A percentile compares a stretch with the other conserved stretches of the same genome.
Conservation (phyloP, 2,888 invertebrate species). For the Diarsia brunnea region DNA sequence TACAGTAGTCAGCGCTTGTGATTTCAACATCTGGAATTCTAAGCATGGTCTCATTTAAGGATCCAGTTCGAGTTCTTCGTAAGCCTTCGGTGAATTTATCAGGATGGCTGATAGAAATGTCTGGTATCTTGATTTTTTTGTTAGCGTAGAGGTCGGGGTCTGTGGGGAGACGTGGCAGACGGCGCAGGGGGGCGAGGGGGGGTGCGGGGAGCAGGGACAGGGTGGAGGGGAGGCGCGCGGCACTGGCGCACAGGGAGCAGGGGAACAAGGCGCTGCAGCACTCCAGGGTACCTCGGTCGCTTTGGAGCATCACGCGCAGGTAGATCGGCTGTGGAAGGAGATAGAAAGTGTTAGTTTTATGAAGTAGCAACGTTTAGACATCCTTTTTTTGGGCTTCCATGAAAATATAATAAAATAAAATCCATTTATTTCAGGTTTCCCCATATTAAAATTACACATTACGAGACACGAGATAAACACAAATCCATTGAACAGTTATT, state of each 20-base stretch:
- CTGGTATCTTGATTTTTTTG: constrained; percentile 65
- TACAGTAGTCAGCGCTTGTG: constrained; percentile 87
- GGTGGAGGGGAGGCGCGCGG: constrained; percentile 68
- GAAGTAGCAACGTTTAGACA: neutral
- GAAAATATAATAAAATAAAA: too few species aligned
- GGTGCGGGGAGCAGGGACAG: constrained; percentile 53
- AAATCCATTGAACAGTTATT: too few species aligned
- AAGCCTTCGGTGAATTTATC: constrained; percentile 72
- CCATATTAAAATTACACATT: too few species aligned
- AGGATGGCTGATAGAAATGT: constrained; percentile 66
- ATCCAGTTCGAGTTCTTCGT: constrained; percentile 79
- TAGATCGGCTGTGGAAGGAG: constrained; percentile 93
- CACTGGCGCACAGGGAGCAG: constrained; percentile 80
- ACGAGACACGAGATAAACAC: too few species aligned
- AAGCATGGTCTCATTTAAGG: constrained; percentile 81
- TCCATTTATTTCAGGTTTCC: too few species aligned
- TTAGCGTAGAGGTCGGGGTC: constrained; percentile 79
- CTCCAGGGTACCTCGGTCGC: constrained; percentile 94
- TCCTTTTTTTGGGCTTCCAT: too few species aligned
- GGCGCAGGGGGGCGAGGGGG: constrained; percentile 11
- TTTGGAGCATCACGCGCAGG: constrained; percentile 93
- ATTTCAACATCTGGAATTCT: constrained; percentile 88
- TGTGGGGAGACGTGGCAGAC: constrained; percentile 72
- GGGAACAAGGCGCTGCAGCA: constrained; percentile 90
- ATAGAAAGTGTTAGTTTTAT: neutral